Conservation (phyloP, 1,140 invertebrate species). For the Amphibalanus amphitrite region DNA sequence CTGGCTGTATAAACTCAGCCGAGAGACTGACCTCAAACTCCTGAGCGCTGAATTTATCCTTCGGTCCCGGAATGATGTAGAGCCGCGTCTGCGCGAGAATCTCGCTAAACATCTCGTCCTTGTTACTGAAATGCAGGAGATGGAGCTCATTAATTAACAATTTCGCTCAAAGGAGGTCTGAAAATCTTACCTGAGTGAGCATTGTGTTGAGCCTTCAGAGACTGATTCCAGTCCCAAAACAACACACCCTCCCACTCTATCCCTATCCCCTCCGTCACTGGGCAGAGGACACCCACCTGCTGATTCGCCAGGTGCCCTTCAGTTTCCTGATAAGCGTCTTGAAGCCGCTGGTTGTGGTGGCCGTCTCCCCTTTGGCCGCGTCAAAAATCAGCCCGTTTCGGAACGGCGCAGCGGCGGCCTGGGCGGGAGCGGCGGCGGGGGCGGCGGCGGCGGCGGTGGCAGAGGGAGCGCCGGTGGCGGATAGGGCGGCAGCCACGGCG, state of each 20-base stretch:
- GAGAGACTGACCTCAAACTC: slow-evolving; percentile 43
- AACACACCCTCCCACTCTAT: no score
- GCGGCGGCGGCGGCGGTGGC: no score
- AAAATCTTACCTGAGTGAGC: no score
- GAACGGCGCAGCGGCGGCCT: no score
- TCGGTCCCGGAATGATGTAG: slow-evolving; percentile 65
- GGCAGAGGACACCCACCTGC: slow-evolving; percentile 48
- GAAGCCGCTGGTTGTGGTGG: slow-evolving; percentile 73
- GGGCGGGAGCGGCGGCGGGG: no score
- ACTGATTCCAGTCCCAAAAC: no score
- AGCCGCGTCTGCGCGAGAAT: slow-evolving; percentile 54
- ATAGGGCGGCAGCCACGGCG: no score
- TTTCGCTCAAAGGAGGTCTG: no score
- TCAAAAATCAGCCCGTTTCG: slow-evolving; percentile 59
- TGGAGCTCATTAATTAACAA: no score
- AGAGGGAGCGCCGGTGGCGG: no score
- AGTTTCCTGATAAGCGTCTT: slow-evolving; percentile 74
- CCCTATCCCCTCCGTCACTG: background rate
- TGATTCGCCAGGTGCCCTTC: slow-evolving; percentile 59
- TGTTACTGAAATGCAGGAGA: slow-evolving; percentile 59
- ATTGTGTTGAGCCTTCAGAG: no score
- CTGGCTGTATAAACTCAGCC: slow-evolving; percentile 14
- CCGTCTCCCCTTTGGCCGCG: slow-evolving; percentile 74
- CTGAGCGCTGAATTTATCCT: slow-evolving; percentile 69
- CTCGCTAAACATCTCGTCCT: slow-evolving; percentile 53